A percentile compares a stretch with the other conserved stretches of the same genome.
Conservation (phyloP, 1,140 invertebrate genomes). For the Drosophila parabipectinata region DNA sequence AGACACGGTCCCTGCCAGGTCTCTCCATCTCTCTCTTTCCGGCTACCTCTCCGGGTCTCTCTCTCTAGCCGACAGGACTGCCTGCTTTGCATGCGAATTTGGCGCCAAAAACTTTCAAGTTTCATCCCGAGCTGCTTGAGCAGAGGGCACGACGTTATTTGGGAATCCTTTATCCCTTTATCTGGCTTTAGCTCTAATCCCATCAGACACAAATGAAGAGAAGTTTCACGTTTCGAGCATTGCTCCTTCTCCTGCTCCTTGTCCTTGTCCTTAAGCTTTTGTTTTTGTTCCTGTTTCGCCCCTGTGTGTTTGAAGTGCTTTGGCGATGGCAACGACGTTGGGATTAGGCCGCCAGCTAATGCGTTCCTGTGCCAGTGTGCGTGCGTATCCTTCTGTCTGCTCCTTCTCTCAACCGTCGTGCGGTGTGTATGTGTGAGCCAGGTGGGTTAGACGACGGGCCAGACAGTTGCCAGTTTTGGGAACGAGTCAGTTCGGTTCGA, state of each 20-base stretch:
- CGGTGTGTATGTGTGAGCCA: constrained; percentile 46
- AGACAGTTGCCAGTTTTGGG: constrained; percentile 51
- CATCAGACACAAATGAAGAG: constrained; percentile 84
- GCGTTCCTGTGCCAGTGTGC: constrained; percentile 39
- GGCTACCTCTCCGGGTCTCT: neutral
- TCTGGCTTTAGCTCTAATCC: constrained; percentile 84
- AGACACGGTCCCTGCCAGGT: neutral
- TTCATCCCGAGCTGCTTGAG: constrained; percentile 31
- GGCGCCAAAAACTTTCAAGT: constrained; percentile 72
- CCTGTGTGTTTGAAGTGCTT: constrained; percentile 72
- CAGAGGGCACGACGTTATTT: constrained; percentile 68
- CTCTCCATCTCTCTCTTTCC: constrained; percentile 1
- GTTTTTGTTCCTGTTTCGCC: constrained; percentile 42
- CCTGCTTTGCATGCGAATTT: constrained; percentile 80
- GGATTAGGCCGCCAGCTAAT: constrained; percentile 78
- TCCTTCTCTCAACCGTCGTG: constrained; percentile 1
- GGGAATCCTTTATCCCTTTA: constrained; percentile 84
- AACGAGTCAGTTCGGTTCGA: constrained; percentile 9
- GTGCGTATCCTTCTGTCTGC: constrained; percentile 29
- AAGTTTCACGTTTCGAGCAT: constrained; percentile 75
- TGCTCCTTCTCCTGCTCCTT: constrained; percentile 6
- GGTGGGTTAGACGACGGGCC: constrained; percentile 60
- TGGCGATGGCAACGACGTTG: constrained; percentile 54
- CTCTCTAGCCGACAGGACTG: constrained; percentile 21
- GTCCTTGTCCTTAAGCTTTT: constrained; percentile 37